Conservation (phyloP, 2,888 invertebrate genomes). For the Ophion costatus region DNA sequence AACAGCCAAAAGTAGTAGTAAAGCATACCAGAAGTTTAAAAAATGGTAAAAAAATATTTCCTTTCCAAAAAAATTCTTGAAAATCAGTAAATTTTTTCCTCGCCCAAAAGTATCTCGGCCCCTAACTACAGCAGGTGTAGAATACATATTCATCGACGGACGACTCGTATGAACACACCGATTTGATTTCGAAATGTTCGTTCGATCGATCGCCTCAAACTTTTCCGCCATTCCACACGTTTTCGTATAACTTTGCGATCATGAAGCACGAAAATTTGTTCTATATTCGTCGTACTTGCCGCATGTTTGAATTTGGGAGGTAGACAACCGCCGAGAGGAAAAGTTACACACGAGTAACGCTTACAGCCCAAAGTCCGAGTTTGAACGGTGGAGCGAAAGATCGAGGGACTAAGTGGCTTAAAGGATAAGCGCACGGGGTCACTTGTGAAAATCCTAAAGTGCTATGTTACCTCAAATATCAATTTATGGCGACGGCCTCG, state of each 20-base stretch:
- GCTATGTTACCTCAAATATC: slow-evolving; percentile 14
- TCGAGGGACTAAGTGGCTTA: slow-evolving; percentile 46
- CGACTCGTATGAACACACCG: no score
- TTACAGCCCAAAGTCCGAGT: slow-evolving; percentile 14
- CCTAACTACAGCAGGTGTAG: no score
- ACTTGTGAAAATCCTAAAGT: slow-evolving; percentile 21
- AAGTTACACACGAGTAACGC: slow-evolving; percentile 31
- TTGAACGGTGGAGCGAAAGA: slow-evolving; percentile 27
- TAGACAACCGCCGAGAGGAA: slow-evolving; percentile 33
- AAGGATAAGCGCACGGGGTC: slow-evolving; percentile 14
- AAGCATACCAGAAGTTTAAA: no score
- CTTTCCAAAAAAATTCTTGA: no score
- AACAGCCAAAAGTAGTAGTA: no score
- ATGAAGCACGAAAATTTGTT: slow-evolving; percentile 34
- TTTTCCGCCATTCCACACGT: neutral
- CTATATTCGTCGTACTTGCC: slow-evolving; percentile 25
- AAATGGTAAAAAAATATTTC: no score
- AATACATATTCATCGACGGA: neutral
- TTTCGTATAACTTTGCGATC: neutral
- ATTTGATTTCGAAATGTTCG: neutral
- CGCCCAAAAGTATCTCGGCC: no score
- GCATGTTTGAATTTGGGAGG: slow-evolving; percentile 32
- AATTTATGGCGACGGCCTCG: neutral
- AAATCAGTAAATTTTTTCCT: no score
- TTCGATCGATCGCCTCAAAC: slow-evolving; percentile 1